Conservation (phyloP, 64 coral and sea anemone genomes). For the Pocillopora damicornis region DNA sequence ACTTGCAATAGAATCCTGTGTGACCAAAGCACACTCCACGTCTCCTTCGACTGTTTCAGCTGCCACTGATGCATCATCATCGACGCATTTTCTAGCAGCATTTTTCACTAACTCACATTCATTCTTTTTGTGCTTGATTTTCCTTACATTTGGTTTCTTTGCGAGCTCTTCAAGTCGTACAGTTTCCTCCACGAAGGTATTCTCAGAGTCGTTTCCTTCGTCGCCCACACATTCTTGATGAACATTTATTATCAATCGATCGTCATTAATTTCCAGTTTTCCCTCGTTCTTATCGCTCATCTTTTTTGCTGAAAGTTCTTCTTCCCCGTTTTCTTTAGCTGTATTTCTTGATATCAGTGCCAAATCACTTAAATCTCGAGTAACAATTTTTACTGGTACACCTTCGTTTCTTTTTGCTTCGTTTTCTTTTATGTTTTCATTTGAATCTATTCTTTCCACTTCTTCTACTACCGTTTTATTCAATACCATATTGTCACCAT, state of each 20-base stretch:
- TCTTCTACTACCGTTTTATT: too few relatives aligned
- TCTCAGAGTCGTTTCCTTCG: not conserved
- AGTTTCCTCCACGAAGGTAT: not conserved
- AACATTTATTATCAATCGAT: not conserved
- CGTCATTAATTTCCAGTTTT: not conserved
- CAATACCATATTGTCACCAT: too few relatives aligned
- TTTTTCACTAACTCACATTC: not conserved
- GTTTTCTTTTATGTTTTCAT: too few relatives aligned
- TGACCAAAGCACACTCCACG: not conserved
- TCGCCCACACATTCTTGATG: not conserved
- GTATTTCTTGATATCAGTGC: not conserved
- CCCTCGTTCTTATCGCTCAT: not conserved
- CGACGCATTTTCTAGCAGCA: not conserved
- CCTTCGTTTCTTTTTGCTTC: not conserved
- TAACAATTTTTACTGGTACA: not conserved
- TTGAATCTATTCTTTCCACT: too few relatives aligned
- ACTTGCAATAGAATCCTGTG: too few relatives aligned
- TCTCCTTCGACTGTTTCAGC: not conserved
- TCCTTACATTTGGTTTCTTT: not conserved
- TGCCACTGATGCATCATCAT: not conserved
- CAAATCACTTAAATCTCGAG: not conserved
- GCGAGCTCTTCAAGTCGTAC: not conserved
- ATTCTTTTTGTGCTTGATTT: not conserved
- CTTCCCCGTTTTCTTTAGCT: not conserved
- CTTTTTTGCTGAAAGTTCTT: not conserved